Conservation (phyloP, 2,113 vertebrate species). For the Macquaria ambigua region DNA sequence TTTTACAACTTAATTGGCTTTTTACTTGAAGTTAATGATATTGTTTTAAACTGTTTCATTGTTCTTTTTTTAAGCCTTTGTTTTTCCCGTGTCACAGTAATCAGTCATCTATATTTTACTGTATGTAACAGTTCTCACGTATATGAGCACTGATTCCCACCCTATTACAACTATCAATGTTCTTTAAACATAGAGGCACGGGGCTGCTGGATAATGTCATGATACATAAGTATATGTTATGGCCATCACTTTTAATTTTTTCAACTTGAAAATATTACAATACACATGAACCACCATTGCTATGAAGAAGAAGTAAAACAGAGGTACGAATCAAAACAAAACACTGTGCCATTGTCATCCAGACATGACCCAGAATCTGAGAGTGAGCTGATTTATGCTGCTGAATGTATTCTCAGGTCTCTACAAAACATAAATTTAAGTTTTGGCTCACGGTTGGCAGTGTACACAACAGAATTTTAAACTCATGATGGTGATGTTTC, state of each 20-base stretch:
- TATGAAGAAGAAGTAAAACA: background rate
- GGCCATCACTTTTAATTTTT: too few relatives aligned
- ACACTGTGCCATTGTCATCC: background rate
- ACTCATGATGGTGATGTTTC: background rate
- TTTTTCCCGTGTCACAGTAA: background rate
- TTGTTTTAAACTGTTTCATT: background rate
- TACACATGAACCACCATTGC: background rate
- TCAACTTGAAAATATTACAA: background rate
- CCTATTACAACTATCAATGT: too few relatives aligned
- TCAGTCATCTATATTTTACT: background rate
- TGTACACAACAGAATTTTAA: background rate
- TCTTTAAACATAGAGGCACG: too few relatives aligned
- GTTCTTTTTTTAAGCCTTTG: background rate
- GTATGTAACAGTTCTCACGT: background rate
- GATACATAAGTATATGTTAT: too few relatives aligned
- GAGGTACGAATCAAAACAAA: background rate
- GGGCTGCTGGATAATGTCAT: too few relatives aligned
- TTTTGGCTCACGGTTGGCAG: background rate
- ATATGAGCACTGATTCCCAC: background rate
- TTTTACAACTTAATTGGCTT: too few relatives aligned
- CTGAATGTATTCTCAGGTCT: background rate
- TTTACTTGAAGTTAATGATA: background rate
- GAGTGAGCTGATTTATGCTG: background rate
- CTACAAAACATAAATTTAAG: background rate
- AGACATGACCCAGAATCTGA: background rate